Percentiles rank a stretch among this genome's conserved stretches.
These are phyloP conservation scores for Sinocyclocheilus maitianheensis DNA, from an alignment of 2,113 vertebrate genomes.

Conservation along the genomic window DNA sequence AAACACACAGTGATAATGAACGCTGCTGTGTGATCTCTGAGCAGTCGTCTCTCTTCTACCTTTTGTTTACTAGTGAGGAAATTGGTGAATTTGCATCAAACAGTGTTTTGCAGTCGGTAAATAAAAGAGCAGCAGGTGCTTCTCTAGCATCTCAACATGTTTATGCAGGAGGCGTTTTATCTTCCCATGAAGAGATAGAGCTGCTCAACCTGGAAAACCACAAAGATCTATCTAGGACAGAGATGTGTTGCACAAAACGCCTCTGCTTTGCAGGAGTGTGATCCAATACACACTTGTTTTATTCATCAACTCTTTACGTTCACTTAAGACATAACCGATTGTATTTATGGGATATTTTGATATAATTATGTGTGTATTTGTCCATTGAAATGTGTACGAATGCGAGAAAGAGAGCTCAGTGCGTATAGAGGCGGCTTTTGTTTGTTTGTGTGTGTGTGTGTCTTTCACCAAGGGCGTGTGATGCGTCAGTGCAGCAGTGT, in stretches of 20 bases:
- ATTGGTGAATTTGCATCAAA: conserved; percentile 30
- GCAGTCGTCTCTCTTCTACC: neutral
- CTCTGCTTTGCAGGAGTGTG: neutral
- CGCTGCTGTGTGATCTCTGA: neutral
- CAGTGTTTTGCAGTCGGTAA: neutral
- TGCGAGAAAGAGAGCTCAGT: no score
- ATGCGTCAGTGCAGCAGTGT: no score
- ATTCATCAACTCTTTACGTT: no score
- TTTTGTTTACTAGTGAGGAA: neutral
- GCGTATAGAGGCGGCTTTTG: no score
- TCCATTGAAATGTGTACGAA: no score
- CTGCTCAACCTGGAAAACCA: conserved; percentile 20
- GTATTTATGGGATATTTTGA: no score
- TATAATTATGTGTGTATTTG: no score
- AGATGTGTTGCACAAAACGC: conserved; percentile 1
- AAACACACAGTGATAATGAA: neutral
- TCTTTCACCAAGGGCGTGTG: no score
- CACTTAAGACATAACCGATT: no score
- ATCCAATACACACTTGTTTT: no score
- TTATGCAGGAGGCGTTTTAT: neutral
- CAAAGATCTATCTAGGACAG: neutral
- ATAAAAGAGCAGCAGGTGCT: neutral
- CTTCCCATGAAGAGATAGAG: neutral
- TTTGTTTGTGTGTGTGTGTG: no score
- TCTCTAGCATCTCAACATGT: neutral